Base-by-base conservation (phyloP, 2,888 invertebrate genomes). In the Agonum fuliginosum region DNA sequence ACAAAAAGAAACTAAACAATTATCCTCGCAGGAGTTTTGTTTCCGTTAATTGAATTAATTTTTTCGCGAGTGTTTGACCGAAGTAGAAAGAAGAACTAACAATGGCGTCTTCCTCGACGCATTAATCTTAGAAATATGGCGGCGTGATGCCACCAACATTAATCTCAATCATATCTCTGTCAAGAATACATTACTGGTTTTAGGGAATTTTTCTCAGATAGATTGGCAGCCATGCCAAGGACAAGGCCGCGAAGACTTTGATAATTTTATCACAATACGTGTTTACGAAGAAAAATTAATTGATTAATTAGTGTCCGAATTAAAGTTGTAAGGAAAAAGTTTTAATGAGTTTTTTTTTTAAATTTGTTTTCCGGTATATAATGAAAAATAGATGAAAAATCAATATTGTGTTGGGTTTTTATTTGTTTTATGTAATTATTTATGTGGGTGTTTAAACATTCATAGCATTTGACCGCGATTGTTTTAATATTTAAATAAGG, bases 121-220 rank as follows among this genome's bases (percentile, higher is more conserved):
- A 75, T 75, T 75, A 75, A 75, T 75, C 65, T 75, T 48, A 17
- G 48, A 48, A 75, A 67, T 48, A 75, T 75, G 67, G 75, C 65
- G 34, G 65, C 30, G 22, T 12, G 5, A 48, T 46, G 22, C 30
- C 30, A 12, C n/a, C 46, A 12, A 67, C 75, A 75, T 75, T 75
- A 75, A 75, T 75, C 75, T 75, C 75, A 75, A 75, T 75, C 75
- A 75, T 75, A 75, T 75, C 67, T 75, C 75, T 75, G 75, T 75
- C 75, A 75, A 75, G 67, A 75, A 75, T 75, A 75, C 75, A 75
- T 75, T 75, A 75, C 51, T 48, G 75, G 51, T 75, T 67, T 48
- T 65, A 20, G 72, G 6, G 48, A 48, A 75, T 67, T 75, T 75
- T 75, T 46, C 20, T 67, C 30, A 67, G 75, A 75, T 75, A 67